Conservation (phyloP, 2,888 invertebrate species). For the Epistrophella euchroma region DNA sequence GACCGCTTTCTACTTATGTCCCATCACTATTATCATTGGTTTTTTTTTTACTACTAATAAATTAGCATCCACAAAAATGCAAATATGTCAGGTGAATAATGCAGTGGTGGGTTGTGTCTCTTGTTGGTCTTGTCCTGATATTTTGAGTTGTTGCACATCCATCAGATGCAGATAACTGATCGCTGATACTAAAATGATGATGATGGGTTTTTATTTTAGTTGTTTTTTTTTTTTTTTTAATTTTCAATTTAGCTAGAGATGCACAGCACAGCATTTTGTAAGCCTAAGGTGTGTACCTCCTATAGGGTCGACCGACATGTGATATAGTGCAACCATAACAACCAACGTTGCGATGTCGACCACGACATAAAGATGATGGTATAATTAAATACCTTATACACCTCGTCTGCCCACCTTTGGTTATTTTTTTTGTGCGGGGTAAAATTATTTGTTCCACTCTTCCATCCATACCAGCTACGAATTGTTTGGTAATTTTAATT, state of each 20-base stretch:
- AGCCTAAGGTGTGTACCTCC: conserved; percentile 50
- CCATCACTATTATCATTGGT: conserved; percentile 58
- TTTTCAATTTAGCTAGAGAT: conserved; percentile 3
- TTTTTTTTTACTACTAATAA: conserved; percentile 61
- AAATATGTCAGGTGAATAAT: conserved; percentile 75
- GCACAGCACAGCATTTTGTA: conserved; percentile 38
- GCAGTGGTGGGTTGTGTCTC: conserved; percentile 54
- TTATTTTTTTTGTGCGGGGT: conserved; percentile 43
- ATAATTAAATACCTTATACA: conserved; percentile 64
- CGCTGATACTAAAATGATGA: conserved; percentile 55
- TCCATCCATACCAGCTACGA: not conserved
- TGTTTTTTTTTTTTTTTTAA: conserved; percentile 4
- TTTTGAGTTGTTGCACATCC: conserved; percentile 50
- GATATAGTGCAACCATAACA: conserved; percentile 31
- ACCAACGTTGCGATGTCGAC: conserved; percentile 27
- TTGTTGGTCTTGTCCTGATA: conserved; percentile 30
- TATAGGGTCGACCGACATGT: conserved; percentile 19
- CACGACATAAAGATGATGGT: conserved; percentile 42
- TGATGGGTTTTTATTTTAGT: conserved; percentile 55
- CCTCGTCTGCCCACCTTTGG: conserved; percentile 53
- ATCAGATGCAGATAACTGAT: conserved; percentile 62
- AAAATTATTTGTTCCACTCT: conserved; percentile 49
- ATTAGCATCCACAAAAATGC: conserved; percentile 74
- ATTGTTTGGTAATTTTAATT: not conserved
- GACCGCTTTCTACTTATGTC: conserved; percentile 64